Percentiles rank a stretch among this genome's conserved stretches.
Evolutionary conservation across 1,140 invertebrate genomes (phyloP).

Genomic region (Bombus balteatus): DNA sequence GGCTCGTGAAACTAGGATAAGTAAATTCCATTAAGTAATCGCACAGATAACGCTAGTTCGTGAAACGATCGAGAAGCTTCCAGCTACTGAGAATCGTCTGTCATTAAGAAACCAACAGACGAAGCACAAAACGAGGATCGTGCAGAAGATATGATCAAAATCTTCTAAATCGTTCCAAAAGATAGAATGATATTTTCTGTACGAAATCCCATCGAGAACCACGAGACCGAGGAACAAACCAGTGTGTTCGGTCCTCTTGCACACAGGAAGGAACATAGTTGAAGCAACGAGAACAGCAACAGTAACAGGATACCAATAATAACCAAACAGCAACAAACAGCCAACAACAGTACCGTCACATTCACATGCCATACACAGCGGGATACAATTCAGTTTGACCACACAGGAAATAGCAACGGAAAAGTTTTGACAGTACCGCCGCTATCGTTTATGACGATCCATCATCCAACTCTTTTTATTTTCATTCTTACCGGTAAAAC

Average conservation of each 20-base stretch:
- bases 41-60: slow-evolving; percentile 52
- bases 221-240: slow-evolving; percentile 11
- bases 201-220: slow-evolving; percentile 39
- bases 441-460: slow-evolving; percentile 50
- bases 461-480: slow-evolving; percentile 31
- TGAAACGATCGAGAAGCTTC: slow-evolving; percentile 50
- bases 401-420: slow-evolving; percentile 47
- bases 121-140: slow-evolving; percentile 37
- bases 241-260: neutral
- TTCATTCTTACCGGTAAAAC: slow-evolving; percentile 17
- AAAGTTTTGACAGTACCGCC: slow-evolving; percentile 46
- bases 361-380: slow-evolving; percentile 44
- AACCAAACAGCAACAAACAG: slow-evolving; percentile 22
- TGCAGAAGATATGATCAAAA: neutral
- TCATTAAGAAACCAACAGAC: slow-evolving; percentile 15
- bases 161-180: neutral
- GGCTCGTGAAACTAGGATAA: slow-evolving; percentile 45
- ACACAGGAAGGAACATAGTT: slow-evolving; percentile 52
- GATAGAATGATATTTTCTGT: slow-evolving; percentile 21
- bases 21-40: slow-evolving; percentile 49
- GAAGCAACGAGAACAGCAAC: slow-evolving; percentile 30
- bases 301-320: slow-evolving; percentile 8
- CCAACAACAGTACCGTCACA: slow-evolving; percentile 29
- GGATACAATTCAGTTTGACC: slow-evolving; percentile 44
- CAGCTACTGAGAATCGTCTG: slow-evolving; percentile 32